Evolutionary conservation across 2,797 vertebrate genomes (phyloP).

Genomic region (Oceanodroma leucorhoa): DNA sequence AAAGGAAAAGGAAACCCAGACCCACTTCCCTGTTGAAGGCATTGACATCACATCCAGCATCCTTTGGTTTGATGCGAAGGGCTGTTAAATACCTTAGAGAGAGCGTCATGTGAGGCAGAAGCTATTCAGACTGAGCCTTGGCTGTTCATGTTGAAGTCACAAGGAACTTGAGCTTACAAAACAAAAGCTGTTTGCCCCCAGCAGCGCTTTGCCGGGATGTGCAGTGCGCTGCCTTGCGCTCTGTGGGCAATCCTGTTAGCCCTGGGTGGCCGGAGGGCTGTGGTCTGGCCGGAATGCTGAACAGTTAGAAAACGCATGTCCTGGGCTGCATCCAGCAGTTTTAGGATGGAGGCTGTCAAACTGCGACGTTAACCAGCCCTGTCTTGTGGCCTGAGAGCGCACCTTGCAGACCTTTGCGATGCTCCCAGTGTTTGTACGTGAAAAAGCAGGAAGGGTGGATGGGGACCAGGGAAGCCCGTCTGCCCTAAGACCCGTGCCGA

Average conservation of each 20-base stretch:
- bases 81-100: neutral
- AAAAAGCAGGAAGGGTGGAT: neutral
- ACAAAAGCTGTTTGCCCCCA: neutral
- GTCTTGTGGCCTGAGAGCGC: neutral
- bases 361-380: rapidly evolving
- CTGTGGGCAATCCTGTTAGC: neutral
- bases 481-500: neutral
- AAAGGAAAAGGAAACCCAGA: neutral
- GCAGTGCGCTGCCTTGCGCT: rapidly evolving
- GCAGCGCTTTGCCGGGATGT: neutral
- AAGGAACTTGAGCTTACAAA: neutral
- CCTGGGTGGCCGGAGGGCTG: neutral
- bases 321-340: neutral
- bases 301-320: neutral
- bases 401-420: neutral
- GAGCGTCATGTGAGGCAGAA: neutral
- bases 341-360: neutral
- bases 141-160: neutral
- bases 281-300: neutral
- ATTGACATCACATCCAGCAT: neutral
- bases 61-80: neutral
- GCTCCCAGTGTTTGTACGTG: rapidly evolving
- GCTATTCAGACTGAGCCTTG: neutral
- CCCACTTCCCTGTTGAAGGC: neutral
- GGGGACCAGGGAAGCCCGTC: neutral